These are phyloP conservation scores for Nannoperca obscura DNA, from an alignment of 2,797 vertebrate genomes.

Conservation along the genomic window DNA sequence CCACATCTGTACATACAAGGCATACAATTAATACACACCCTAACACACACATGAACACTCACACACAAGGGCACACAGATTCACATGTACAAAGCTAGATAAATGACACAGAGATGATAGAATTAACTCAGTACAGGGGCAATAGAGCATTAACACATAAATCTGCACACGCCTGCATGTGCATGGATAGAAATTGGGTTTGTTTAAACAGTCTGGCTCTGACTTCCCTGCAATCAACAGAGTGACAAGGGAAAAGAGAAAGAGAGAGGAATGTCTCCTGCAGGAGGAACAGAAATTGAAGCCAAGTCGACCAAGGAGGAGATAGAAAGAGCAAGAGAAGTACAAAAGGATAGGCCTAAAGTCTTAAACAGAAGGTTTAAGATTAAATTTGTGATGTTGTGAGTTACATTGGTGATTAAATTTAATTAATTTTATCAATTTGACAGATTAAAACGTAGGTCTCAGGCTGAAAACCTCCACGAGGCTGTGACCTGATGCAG, in stretches of 20 bases:
- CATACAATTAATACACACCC: conserved; percentile 30
- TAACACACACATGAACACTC: conserved; percentile 1
- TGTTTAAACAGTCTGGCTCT: conserved; percentile 43
- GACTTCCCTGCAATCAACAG: conserved; percentile 38
- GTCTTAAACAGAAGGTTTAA: conserved; percentile 6
- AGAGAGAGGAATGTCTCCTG: conserved; percentile 90
- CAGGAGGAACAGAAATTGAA: conserved; percentile 87
- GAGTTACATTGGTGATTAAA: conserved; percentile 37
- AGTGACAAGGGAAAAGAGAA: conserved; percentile 46
- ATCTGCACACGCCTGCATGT: conserved; percentile 31
- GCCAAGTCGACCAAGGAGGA: conserved; percentile 78
- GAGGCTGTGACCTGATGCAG: conserved; percentile 58
- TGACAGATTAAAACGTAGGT: conserved; percentile 42
- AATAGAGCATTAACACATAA: conserved; percentile 39
- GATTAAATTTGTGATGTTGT: conserved; percentile 26
- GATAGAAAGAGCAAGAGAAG: conserved; percentile 29
- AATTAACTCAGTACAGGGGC: conserved; percentile 6
- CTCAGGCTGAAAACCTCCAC: conserved; percentile 48
- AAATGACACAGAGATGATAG: conserved; percentile 14
- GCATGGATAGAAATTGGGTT: conserved; percentile 29
- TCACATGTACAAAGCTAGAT: conserved; percentile 17
- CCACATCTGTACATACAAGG: conserved; percentile 90
- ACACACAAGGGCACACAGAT: not conserved
- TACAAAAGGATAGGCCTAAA: conserved; percentile 13
- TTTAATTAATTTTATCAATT: conserved; percentile 52